These are phyloP conservation scores for Coreius guichenoti DNA, from an alignment of 2,797 vertebrate genomes.

Conservation along the genomic window DNA sequence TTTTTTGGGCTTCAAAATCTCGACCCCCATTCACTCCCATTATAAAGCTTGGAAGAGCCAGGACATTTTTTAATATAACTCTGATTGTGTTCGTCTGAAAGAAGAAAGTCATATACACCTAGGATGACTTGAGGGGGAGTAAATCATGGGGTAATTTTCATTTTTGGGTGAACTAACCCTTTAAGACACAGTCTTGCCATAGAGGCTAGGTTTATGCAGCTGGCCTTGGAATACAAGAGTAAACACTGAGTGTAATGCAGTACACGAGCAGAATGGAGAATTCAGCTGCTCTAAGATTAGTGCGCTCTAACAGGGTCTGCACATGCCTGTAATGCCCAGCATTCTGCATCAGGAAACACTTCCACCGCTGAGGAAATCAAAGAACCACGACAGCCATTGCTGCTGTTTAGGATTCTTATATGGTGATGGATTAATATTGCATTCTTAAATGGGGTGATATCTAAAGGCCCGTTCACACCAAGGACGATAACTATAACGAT, in stretches of 20 bases:
- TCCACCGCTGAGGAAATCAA: slow-evolving; percentile 7
- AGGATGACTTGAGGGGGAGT: too few species aligned
- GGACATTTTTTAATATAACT: too few species aligned
- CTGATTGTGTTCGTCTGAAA: too few species aligned
- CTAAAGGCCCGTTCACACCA: background rate
- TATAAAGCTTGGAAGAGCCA: too few species aligned
- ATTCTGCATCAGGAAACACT: slow-evolving; percentile 67
- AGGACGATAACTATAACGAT: background rate
- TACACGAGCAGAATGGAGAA: slow-evolving; percentile 58
- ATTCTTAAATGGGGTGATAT: background rate
- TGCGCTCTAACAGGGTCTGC: slow-evolving; percentile 65
- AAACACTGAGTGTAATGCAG: slow-evolving; percentile 63
- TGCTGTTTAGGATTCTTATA: background rate
- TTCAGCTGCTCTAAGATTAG: slow-evolving; percentile 77
- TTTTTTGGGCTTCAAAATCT: too few species aligned
- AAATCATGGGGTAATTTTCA: too few species aligned
- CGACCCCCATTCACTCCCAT: fast-evolving
- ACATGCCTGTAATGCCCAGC: slow-evolving; percentile 71
- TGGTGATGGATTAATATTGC: background rate
- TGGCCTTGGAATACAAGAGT: slow-evolving; percentile 54
- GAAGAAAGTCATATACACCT: too few species aligned
- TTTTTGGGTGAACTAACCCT: too few species aligned
- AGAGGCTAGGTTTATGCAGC: too few species aligned
- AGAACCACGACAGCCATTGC: background rate
- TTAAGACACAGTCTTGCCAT: too few species aligned